Evolutionary conservation across 2,797 vertebrate species (phyloP).

Genomic region (Spheniscus humboldti): DNA sequence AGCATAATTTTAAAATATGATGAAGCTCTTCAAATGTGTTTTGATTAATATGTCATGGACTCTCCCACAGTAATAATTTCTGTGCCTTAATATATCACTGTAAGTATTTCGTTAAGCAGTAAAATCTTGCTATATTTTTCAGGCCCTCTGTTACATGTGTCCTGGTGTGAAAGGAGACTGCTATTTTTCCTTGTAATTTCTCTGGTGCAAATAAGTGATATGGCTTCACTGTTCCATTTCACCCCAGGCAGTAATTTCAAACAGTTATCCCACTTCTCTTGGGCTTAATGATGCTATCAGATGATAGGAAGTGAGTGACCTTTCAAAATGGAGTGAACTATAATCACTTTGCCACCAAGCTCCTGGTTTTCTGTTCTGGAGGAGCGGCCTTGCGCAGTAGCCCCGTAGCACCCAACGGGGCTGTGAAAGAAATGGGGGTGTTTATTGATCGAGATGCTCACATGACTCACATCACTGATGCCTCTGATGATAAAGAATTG

Average conservation of each 20-base stretch:
- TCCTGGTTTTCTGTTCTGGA: background rate
- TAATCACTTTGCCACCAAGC: background rate
- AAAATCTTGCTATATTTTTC: background rate
- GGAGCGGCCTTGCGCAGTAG: background rate
- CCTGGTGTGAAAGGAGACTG: background rate
- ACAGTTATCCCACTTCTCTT: background rate
- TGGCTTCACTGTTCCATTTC: slow-evolving; percentile 9
- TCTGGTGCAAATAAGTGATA: background rate
- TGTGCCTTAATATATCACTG: background rate
- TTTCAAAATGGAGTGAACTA: background rate
- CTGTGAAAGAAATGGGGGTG: background rate
- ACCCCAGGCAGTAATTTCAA: slow-evolving; percentile 9
- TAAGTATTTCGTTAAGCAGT: background rate
- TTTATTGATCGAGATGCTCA: background rate
- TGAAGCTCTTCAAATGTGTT: background rate
- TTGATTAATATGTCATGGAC: background rate
- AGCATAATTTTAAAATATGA: background rate
- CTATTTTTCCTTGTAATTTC: slow-evolving; percentile 27
- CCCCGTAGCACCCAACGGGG: rapidly evolving
- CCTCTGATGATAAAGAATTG: background rate
- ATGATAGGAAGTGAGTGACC: background rate
- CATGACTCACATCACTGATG: background rate
- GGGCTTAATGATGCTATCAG: background rate
- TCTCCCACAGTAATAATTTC: background rate
- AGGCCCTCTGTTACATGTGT: background rate